Conservation (phyloP, 1,140 invertebrate genomes). For the Cardiocondyla obscurior region DNA sequence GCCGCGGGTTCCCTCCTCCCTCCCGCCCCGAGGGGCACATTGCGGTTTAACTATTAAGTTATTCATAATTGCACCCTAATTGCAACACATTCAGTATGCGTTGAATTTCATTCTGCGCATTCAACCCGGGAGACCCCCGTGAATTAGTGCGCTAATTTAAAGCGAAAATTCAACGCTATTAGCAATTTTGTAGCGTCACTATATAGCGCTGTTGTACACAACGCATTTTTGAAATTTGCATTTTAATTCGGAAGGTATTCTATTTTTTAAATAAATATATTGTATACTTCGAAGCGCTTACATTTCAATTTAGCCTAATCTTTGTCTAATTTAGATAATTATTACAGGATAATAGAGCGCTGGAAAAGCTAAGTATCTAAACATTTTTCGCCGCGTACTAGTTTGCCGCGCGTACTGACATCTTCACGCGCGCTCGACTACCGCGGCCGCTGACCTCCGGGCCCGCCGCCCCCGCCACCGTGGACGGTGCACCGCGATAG, state of each 20-base stretch:
- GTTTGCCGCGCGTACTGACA: too few species aligned
- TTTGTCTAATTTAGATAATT: too few species aligned
- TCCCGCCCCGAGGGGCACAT: slow-evolving; percentile 4
- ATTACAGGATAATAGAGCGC: too few species aligned
- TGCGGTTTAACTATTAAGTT: slow-evolving; percentile 62
- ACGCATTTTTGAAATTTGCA: not conserved
- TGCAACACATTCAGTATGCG: slow-evolving; percentile 45
- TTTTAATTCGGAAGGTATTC: not conserved
- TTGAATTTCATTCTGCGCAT: slow-evolving; percentile 41
- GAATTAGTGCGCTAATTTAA: slow-evolving; percentile 46
- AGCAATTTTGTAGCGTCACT: slow-evolving; percentile 20
- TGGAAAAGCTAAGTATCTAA: too few species aligned
- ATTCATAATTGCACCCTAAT: slow-evolving; percentile 57
- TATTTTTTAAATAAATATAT: not conserved
- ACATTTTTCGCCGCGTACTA: too few species aligned
- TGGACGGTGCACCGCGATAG: too few species aligned
- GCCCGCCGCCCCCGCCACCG: too few species aligned
- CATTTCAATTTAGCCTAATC: too few species aligned
- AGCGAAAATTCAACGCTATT: slow-evolving; percentile 41
- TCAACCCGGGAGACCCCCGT: slow-evolving; percentile 30
- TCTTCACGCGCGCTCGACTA: too few species aligned
- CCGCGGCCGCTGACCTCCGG: too few species aligned
- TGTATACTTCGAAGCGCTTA: too few species aligned
- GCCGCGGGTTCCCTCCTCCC: not conserved
- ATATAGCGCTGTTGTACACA: not conserved